These are phyloP conservation scores for Xiphophorus couchianus DNA, from an alignment of 2,113 vertebrate genomes.

Conservation along the genomic window DNA sequence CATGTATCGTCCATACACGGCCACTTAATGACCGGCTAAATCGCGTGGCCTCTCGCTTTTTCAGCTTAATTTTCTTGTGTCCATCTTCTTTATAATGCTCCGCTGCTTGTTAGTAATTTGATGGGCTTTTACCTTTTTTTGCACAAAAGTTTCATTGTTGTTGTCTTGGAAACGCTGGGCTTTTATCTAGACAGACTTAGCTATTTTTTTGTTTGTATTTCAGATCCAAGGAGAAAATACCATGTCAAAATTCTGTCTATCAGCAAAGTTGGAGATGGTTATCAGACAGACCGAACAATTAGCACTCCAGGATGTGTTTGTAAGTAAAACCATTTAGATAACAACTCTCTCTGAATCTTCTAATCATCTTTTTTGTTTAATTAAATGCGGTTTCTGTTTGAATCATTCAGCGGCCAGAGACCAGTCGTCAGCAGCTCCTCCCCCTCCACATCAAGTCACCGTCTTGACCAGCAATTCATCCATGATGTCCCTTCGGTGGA, in stretches of 20 bases:
- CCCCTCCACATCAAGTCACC: constrained; percentile 89
- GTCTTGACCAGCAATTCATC: constrained; percentile 87
- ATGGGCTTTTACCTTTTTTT: neutral
- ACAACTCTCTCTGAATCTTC: neutral
- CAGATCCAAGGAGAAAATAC: constrained; percentile 95
- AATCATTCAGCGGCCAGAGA: constrained; percentile 86
- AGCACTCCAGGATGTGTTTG: constrained; percentile 94
- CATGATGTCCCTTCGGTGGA: constrained; percentile 89
- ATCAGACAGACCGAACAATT: constrained; percentile 93
- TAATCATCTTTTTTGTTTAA: neutral
- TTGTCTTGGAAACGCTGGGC: neutral
- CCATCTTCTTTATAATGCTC: neutral
- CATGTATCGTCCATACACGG: constrained; percentile 44
- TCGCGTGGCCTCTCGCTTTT: constrained; percentile 4
- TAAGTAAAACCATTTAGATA: constrained; percentile 76
- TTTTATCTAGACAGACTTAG: neutral
- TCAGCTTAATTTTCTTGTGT: constrained; percentile 32
- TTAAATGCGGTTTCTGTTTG: constrained; percentile 7
- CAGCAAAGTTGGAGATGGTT: constrained; percentile 89
- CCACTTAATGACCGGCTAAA: constrained; percentile 35
- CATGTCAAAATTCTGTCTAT: constrained; percentile 92
- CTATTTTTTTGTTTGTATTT: constrained; percentile 28
- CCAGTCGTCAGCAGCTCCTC: constrained; percentile 86
- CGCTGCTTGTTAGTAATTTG: constrained; percentile 23
- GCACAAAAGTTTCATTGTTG: neutral